A percentile compares a stretch with the other conserved stretches of the same genome.
Evolutionary conservation across 2,797 vertebrate genomes (phyloP).

Genomic region (Chaetodon trifasciatus): DNA sequence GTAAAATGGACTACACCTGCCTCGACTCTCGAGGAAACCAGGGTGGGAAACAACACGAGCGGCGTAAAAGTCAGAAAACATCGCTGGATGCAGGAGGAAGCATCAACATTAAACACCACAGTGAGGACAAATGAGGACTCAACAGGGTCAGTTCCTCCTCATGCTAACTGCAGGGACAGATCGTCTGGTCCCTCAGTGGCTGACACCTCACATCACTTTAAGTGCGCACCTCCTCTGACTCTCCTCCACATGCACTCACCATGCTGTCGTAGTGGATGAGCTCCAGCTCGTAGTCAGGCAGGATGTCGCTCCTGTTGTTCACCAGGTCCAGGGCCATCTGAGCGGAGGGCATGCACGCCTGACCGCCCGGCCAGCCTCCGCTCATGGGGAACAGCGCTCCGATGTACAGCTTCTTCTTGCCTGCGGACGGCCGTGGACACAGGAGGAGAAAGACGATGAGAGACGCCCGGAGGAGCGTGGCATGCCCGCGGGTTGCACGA

Average conservation of each 20-base stretch:
- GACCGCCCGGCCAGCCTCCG: constrained; percentile 93
- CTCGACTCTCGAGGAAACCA: background rate
- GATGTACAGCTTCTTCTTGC: constrained; percentile 93
- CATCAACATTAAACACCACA: background rate
- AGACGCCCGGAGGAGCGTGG: constrained; percentile 53
- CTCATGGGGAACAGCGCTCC: constrained; percentile 95
- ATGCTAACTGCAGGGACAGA: constrained; percentile 31
- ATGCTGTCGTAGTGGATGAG: constrained; percentile 93
- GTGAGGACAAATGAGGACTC: background rate
- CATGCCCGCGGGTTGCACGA: constrained; percentile 41
- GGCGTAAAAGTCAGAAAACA: background rate
- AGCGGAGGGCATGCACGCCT: constrained; percentile 91
- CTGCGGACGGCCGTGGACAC: constrained; percentile 72
- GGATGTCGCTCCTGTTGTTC: constrained; percentile 91
- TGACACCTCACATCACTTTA: constrained; percentile 51
- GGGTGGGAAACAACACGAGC: background rate
- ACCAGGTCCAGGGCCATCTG: constrained; percentile 93
- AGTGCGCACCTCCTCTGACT: constrained; percentile 58
- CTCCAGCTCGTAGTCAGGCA: constrained; percentile 92
- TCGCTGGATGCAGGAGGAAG: background rate
- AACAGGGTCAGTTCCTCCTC: constrained; percentile 20
- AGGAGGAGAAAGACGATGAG: constrained; percentile 68
- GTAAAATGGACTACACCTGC: background rate
- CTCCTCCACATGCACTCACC: constrained; percentile 81
- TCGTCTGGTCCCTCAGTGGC: constrained; percentile 52